Evolutionary conservation across 1,140 invertebrate species (phyloP).

Genomic region (Reticulitermes speratus): DNA sequence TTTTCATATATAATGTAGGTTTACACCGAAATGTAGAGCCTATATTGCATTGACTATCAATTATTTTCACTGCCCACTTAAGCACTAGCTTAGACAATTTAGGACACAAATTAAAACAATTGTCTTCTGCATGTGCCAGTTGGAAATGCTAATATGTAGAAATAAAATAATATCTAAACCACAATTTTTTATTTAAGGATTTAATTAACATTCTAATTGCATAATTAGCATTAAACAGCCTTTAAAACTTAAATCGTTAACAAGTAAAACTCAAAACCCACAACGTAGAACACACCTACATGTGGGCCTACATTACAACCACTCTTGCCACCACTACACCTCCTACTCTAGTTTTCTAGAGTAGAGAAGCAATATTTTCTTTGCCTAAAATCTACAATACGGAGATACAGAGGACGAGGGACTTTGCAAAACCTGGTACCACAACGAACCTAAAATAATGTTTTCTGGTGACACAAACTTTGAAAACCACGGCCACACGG

Average conservation of each 20-base stretch:
- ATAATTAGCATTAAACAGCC: neutral
- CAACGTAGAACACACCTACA: neutral
- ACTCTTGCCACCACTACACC: neutral
- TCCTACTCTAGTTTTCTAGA: neutral
- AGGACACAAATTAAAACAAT: too few species aligned
- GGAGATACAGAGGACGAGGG: neutral
- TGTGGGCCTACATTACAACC: neutral
- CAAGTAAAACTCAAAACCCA: neutral
- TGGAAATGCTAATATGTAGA: too few species aligned
- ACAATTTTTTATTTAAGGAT: neutral
- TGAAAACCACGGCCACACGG: neutral
- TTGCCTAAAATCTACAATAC: neutral
- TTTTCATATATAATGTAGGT: too few species aligned
- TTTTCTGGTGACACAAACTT: conserved; percentile 14
- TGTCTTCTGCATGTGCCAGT: too few species aligned
- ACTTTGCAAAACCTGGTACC: conserved; percentile 2
- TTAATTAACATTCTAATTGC: neutral
- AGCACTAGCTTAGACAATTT: too few species aligned
- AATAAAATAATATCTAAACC: neutral
- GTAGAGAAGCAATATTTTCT: neutral
- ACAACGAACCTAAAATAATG: conserved; percentile 6
- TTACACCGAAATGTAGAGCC: too few species aligned
- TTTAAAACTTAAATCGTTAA: neutral
- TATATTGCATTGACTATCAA: too few species aligned
- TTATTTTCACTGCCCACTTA: too few species aligned